phyloP scores from a whole-genome alignment of 23 tunicate genomes.

The Trididemnum nubilum region DNA sequence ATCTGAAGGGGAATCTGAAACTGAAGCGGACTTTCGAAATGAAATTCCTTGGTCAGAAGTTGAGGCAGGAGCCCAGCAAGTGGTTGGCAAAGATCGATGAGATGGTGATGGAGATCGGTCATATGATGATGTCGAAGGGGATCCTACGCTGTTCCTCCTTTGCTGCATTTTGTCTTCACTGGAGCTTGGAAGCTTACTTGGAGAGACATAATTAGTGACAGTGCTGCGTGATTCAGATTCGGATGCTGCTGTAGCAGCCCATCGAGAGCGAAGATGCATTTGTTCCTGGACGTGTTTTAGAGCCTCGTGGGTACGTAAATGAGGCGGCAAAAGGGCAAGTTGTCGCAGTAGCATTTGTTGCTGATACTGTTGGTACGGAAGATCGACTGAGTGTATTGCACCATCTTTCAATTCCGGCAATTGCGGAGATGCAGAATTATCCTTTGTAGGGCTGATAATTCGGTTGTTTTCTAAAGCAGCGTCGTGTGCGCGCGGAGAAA shows the following conservation, averaged over 20 bases:
- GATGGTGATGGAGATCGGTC: conserved; percentile 71
- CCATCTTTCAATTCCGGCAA: not conserved
- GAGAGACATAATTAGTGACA: not conserved
- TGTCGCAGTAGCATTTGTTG: conserved; percentile 40
- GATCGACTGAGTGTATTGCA: not conserved
- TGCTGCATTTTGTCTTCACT: not conserved
- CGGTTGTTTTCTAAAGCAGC: not conserved
- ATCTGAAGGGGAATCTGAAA: not conserved
- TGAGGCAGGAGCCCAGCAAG: not conserved
- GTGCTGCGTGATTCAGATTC: not conserved
- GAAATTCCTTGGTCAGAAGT: not conserved
- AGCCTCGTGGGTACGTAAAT: conserved; percentile 49
- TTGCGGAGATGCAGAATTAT: not conserved
- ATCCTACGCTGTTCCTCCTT: conserved; percentile 52
- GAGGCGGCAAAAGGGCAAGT: conserved; percentile 43
- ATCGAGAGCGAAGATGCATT: conserved; percentile 29
- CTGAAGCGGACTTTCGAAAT: not conserved
- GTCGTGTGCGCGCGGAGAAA: not conserved
- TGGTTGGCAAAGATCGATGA: conserved; percentile 7
- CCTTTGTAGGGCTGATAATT: not conserved
- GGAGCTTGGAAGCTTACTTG: not conserved
- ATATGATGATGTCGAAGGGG: conserved; percentile 61
- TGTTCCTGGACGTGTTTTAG: conserved; percentile 44
- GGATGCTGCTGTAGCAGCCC: conserved; percentile 10
- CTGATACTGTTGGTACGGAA: conserved; percentile 36